Percentiles rank a stretch among this genome's conserved stretches.
These are phyloP conservation scores for Heliothis peltigera DNA, from an alignment of 2,888 invertebrate species.

Conservation along the genomic window DNA sequence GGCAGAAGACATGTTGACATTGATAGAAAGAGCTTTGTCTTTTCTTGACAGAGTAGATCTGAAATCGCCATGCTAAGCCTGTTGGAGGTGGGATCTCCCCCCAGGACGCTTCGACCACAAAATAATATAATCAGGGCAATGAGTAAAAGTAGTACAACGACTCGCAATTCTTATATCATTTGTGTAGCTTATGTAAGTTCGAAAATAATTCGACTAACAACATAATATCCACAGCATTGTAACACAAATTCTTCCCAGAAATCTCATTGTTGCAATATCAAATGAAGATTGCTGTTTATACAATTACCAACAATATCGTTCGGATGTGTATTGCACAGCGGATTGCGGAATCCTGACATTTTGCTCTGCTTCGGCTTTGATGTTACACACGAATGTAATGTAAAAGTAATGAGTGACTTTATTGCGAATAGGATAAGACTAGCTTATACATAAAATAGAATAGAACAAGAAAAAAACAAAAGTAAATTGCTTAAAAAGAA, in stretches of 20 bases:
- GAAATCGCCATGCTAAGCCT: too few relatives aligned
- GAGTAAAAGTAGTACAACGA: too few relatives aligned
- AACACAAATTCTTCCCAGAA: slow-evolving; percentile 10
- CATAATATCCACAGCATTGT: neutral
- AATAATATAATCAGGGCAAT: too few relatives aligned
- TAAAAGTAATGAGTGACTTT: slow-evolving; percentile 32
- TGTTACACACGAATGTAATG: slow-evolving; percentile 22
- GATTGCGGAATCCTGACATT: slow-evolving; percentile 55
- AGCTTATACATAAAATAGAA: neutral
- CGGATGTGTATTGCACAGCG: slow-evolving; percentile 47
- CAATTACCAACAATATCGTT: slow-evolving; percentile 45
- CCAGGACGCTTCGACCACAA: too few relatives aligned
- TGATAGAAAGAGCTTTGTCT: too few relatives aligned
- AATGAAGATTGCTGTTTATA: slow-evolving; percentile 30
- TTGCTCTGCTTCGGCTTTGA: slow-evolving; percentile 28
- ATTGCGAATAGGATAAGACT: neutral
- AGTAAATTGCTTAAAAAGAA: too few relatives aligned
- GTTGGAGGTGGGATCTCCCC: too few relatives aligned
- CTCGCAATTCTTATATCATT: too few relatives aligned
- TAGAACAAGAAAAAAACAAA: too few relatives aligned
- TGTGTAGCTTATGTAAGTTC: neutral
- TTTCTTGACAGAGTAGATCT: too few relatives aligned
- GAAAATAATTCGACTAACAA: neutral
- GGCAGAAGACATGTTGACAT: too few relatives aligned
- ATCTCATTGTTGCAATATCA: slow-evolving; percentile 17